These are phyloP conservation scores for Pterocles gutturalis DNA, from an alignment of 2,113 vertebrate genomes.

Conservation along the genomic window DNA sequence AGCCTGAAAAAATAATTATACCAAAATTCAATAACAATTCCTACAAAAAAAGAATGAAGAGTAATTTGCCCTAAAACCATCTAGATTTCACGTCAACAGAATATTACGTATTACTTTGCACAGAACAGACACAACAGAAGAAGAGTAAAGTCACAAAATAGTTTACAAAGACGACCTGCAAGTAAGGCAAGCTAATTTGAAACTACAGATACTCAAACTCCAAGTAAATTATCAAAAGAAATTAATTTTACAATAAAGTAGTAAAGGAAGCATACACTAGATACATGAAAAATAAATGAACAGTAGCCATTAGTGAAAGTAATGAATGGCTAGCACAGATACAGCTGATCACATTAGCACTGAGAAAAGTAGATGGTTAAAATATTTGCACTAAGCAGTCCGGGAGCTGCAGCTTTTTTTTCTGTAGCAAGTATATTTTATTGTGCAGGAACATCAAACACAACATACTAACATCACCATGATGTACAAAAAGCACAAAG, in stretches of 20 bases:
- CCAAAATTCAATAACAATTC: neutral
- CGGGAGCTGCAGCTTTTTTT: neutral
- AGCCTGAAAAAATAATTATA: neutral
- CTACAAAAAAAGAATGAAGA: neutral
- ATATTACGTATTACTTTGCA: neutral
- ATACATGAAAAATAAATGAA: neutral
- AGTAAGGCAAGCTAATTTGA: neutral
- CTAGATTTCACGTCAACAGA: neutral
- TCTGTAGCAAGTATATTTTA: neutral
- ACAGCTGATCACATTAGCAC: neutral
- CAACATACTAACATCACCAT: neutral
- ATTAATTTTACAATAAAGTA: neutral
- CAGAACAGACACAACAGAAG: neutral
- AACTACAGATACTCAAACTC: neutral
- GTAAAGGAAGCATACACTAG: neutral
- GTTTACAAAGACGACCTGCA: neutral
- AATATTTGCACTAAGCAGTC: neutral
- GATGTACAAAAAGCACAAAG: neutral
- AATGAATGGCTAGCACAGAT: neutral
- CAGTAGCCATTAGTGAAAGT: neutral
- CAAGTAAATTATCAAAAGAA: neutral
- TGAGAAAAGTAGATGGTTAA: neutral
- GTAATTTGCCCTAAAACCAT: neutral
- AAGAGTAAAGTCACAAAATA: neutral
- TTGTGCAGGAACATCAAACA: neutral